Conservation (phyloP, 1,140 invertebrate species). For the Leptoteleia sp. region DNA sequence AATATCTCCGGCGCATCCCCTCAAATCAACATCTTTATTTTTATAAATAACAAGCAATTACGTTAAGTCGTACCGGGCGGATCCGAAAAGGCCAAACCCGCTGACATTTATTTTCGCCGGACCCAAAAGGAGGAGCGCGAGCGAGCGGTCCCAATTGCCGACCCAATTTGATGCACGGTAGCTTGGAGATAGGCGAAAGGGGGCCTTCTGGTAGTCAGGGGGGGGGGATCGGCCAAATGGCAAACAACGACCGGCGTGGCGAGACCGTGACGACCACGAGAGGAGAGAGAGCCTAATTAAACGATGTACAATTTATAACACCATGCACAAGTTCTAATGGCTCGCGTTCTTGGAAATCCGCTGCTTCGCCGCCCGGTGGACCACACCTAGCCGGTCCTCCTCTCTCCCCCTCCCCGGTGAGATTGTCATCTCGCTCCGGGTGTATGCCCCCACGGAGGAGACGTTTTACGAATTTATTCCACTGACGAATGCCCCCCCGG, state of each 20-base stretch:
- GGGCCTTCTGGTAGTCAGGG: no score
- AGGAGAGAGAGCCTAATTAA: constrained; percentile 79
- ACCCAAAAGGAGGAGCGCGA: constrained; percentile 41
- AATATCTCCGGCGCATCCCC: constrained; percentile 15
- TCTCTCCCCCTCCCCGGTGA: no score
- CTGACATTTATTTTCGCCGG: constrained; percentile 59
- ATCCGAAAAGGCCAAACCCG: constrained; percentile 48
- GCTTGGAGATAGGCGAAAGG: constrained; percentile 64
- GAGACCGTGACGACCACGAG: constrained; percentile 68
- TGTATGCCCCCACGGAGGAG: constrained; percentile 53
- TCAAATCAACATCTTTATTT: constrained; percentile 60
- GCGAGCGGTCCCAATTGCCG: constrained; percentile 67
- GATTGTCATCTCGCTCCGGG: constrained; percentile 70
- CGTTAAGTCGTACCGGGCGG: constrained; percentile 44
- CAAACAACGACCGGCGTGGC: constrained; percentile 74
- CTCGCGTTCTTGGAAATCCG: constrained; percentile 81
- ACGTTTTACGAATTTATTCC: constrained; percentile 66
- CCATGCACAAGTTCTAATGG: constrained; percentile 80
- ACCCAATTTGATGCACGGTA: constrained; percentile 79
- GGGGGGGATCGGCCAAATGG: constrained; percentile 73
- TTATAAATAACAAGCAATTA: constrained; percentile 65
- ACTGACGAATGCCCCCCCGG: constrained; percentile 49
- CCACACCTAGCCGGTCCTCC: constrained; percentile 78
- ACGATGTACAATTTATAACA: constrained; percentile 82
- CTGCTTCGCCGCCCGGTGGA: constrained; percentile 74